A percentile compares a stretch with the other conserved stretches of the same genome.
phyloP scores from a whole-genome alignment of 1,140 invertebrate species.

The Leptopilina boulardi region DNA sequence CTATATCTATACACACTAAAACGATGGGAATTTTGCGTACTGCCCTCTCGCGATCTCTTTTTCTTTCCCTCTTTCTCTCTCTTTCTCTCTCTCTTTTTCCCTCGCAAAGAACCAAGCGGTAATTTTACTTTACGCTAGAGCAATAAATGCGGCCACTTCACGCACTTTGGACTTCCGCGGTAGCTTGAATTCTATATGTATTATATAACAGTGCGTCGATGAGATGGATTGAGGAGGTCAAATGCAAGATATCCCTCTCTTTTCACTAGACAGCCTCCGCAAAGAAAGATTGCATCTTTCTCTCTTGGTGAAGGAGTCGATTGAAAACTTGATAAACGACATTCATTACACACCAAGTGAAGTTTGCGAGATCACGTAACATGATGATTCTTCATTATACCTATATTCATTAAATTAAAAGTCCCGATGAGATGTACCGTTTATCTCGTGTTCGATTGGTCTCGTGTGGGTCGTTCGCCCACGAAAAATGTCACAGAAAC shows the following conservation, averaged over 20 bases:
- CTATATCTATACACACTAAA: no score
- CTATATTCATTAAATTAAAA: conserved; percentile 52
- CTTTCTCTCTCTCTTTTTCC: no score
- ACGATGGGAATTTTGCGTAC: conserved; percentile 68
- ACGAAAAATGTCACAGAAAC: conserved; percentile 42
- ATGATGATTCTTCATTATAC: conserved; percentile 16
- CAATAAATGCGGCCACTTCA: conserved; percentile 68
- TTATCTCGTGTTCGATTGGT: conserved; percentile 46
- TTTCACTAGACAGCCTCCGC: background rate
- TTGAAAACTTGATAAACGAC: conserved; percentile 4
- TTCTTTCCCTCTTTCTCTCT: no score
- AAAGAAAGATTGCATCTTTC: background rate
- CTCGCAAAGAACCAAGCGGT: conserved; percentile 55
- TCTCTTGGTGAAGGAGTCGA: background rate
- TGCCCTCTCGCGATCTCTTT: conserved; percentile 45
- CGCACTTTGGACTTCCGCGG: conserved; percentile 63
- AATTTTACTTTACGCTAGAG: conserved; percentile 67
- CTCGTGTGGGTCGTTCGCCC: conserved; percentile 54
- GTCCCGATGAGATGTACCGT: conserved; percentile 54
- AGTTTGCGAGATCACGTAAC: conserved; percentile 2
- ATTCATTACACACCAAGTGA: conserved; percentile 1
- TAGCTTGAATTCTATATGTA: conserved; percentile 40
- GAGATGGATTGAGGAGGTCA: conserved; percentile 37
- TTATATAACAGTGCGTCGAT: conserved; percentile 42
- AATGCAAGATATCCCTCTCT: background rate